These are phyloP conservation scores for Capitulum mitella DNA, from an alignment of 2,888 invertebrate genomes.

Conservation along the genomic window DNA sequence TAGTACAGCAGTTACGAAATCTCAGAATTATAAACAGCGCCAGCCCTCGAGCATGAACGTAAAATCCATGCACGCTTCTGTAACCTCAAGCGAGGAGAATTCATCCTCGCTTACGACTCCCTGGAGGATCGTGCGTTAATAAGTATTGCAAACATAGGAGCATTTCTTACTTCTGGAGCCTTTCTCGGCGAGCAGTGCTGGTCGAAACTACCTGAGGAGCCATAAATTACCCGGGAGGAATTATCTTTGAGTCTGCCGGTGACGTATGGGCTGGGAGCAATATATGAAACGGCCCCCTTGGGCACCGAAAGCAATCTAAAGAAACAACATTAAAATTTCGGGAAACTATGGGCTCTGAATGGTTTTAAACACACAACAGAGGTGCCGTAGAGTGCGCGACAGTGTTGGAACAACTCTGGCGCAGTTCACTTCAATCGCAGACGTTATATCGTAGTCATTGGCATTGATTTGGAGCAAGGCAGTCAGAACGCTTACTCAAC, in stretches of 20 bases:
- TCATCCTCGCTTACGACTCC: constrained; percentile 2
- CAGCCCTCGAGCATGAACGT: neutral
- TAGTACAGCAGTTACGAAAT: too few species aligned
- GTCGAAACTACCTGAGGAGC: constrained; percentile 26
- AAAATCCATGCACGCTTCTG: constrained; percentile 5
- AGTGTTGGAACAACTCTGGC: neutral
- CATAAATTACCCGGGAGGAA: constrained; percentile 22
- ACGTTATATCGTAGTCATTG: neutral
- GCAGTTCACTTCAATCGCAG: neutral
- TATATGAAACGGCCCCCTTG: constrained; percentile 23
- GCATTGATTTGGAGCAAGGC: neutral
- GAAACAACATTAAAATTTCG: constrained; percentile 25
- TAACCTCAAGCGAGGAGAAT: constrained; percentile 12
- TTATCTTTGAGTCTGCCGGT: constrained; percentile 20
- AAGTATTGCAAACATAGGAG: constrained; percentile 20
- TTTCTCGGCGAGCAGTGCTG: neutral
- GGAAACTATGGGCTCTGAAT: constrained; percentile 16
- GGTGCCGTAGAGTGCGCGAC: neutral
- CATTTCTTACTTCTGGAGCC: constrained; percentile 7
- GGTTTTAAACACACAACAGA: constrained; percentile 22
- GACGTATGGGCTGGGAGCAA: constrained; percentile 23
- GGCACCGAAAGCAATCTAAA: constrained; percentile 23
- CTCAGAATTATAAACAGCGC: too few species aligned
- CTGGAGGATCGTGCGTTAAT: neutral
- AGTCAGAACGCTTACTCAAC: neutral